phyloP scores from a whole-genome alignment of 2,797 vertebrate genomes.

The Scyliorhinus canicula region DNA sequence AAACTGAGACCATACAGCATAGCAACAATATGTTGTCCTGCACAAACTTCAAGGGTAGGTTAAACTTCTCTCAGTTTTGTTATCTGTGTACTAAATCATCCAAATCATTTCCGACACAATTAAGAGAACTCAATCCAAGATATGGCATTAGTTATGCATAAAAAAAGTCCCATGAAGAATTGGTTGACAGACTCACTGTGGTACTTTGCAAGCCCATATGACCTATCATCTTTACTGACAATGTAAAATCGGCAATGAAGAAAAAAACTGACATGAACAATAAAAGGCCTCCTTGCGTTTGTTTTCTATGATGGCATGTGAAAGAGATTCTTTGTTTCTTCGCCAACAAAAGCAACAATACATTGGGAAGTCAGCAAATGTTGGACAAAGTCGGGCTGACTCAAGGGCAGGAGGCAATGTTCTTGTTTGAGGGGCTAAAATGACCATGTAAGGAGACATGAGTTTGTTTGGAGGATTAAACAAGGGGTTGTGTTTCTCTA shows the following conservation, averaged over 20 bases:
- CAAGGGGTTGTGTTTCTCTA: neutral
- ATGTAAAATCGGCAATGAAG: neutral
- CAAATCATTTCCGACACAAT: neutral
- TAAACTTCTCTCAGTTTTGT: neutral
- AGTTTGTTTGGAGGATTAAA: neutral
- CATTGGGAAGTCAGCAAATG: neutral
- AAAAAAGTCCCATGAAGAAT: neutral
- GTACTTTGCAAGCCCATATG: neutral
- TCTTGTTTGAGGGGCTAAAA: neutral
- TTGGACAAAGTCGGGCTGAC: neutral
- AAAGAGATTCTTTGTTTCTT: neutral
- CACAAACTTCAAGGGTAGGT: neutral
- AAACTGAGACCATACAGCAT: too few species aligned
- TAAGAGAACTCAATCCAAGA: neutral
- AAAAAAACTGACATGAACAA: neutral
- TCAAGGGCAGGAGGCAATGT: neutral
- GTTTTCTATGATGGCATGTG: neutral
- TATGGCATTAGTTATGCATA: neutral
- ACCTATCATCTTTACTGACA: neutral
- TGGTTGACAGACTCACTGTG: neutral
- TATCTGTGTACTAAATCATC: neutral
- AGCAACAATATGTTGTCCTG: neutral
- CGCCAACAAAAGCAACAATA: neutral
- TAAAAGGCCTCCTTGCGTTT: neutral
- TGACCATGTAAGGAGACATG: neutral